Evolutionary conservation across 2,888 invertebrate genomes (phyloP).

Genomic region (Polietes domitor): DNA sequence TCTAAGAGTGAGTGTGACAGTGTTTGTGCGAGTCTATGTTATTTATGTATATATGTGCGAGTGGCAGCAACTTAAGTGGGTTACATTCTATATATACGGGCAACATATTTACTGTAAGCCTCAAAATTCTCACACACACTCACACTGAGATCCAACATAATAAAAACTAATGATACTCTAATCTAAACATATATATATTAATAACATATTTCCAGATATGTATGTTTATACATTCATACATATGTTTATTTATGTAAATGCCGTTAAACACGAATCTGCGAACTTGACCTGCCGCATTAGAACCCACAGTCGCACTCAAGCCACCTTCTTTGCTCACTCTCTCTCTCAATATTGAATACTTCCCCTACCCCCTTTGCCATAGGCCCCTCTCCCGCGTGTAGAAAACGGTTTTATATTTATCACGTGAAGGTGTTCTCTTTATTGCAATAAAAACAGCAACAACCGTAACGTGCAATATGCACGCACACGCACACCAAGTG

Average conservation of each 20-base stretch:
- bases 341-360: too few relatives aligned
- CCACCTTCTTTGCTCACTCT: slow-evolving; percentile 16
- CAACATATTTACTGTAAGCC: slow-evolving; percentile 21
- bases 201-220: background rate
- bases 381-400: background rate
- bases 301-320: background rate
- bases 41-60: slow-evolving; percentile 6
- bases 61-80: slow-evolving; percentile 38
- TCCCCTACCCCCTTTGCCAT: too few relatives aligned
- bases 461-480: slow-evolving; percentile 7
- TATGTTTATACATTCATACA: background rate
- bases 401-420: slow-evolving; percentile 47
- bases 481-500: background rate
- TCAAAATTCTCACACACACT: slow-evolving; percentile 7
- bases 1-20: too few relatives aligned
- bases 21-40: slow-evolving; percentile 2
- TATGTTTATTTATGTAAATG: slow-evolving; percentile 9
- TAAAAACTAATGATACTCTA: background rate
- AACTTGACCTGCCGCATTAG: slow-evolving; percentile 64
- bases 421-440: slow-evolving; percentile 33
- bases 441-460: background rate
- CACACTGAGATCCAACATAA: background rate
- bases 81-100: slow-evolving; percentile 25
- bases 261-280: slow-evolving; percentile 38
- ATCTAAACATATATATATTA: background rate